Conservation (phyloP, 2,797 vertebrate genomes). For the Pelobates cultripes region DNA sequence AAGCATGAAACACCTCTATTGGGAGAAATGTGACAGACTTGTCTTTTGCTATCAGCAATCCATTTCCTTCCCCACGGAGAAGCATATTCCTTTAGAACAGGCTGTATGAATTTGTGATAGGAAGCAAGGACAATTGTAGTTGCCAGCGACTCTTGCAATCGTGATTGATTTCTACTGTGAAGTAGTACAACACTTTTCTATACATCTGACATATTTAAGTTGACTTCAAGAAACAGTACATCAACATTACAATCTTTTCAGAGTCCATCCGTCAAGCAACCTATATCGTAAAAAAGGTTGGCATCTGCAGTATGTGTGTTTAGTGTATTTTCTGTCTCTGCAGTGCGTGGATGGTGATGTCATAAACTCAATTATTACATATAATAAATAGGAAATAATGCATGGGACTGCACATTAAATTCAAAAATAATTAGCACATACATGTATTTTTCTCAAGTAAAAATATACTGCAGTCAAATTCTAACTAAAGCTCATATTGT, state of each 20-base stretch:
- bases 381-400: no score
- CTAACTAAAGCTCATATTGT: no score
- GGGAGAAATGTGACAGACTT: conserved; percentile 53
- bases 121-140: conserved; percentile 31
- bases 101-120: conserved; percentile 48
- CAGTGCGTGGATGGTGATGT: no score
- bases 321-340: no score
- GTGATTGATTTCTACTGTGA: conserved; percentile 49
- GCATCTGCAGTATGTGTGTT: no score
- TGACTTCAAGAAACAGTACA: conserved; percentile 31
- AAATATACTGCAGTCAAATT: no score
- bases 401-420: no score
- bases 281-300: no score
- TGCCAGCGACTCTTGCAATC: conserved; percentile 50
- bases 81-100: conserved; percentile 43
- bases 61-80: conserved; percentile 51
- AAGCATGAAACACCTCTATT: conserved; percentile 51
- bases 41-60: conserved; percentile 56
- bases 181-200: conserved; percentile 38
- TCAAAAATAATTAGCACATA: no score
- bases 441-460: no score
- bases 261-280: background rate
- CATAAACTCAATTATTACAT: no score
- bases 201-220: conserved; percentile 48
- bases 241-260: conserved; percentile 25